These are phyloP conservation scores for Cybosia mesomella DNA, from an alignment of 2,888 invertebrate species.

Conservation along the genomic window DNA sequence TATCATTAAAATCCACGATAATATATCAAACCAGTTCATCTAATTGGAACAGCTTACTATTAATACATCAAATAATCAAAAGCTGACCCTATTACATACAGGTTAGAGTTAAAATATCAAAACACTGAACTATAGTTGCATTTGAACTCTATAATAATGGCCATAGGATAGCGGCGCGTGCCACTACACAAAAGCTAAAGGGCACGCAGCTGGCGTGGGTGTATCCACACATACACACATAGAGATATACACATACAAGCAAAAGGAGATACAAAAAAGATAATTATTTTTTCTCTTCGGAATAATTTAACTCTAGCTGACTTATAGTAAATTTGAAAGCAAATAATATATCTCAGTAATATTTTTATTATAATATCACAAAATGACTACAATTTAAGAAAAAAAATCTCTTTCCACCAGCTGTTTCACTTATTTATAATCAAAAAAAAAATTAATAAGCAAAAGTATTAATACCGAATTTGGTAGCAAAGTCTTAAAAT, in stretches of 20 bases:
- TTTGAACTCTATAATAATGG: constrained; percentile 54
- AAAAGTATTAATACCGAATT: no score
- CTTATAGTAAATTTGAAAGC: no score
- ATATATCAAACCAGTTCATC: constrained; percentile 18
- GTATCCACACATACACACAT: constrained; percentile 58
- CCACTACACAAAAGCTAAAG: constrained; percentile 73
- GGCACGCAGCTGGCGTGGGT: constrained; percentile 80
- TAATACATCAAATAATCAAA: background rate
- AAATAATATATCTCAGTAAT: no score
- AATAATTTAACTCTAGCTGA: background rate
- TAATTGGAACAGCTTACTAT: background rate
- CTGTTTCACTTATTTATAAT: no score
- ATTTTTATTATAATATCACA: no score
- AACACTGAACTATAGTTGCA: constrained; percentile 27
- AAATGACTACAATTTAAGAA: no score
- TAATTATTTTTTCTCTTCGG: background rate
- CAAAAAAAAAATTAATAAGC: no score
- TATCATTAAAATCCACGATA: background rate
- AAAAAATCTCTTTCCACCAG: no score
- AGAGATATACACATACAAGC: constrained; percentile 24
- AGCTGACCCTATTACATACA: background rate
- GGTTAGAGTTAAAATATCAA: constrained; percentile 27
- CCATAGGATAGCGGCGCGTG: constrained; percentile 76
- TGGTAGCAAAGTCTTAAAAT: no score
- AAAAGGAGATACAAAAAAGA: constrained; percentile 11